Percentiles rank a stretch among this genome's conserved stretches.
Conservation (phyloP, 92 coral and sea anemone species). For the Palythoa grandis region DNA sequence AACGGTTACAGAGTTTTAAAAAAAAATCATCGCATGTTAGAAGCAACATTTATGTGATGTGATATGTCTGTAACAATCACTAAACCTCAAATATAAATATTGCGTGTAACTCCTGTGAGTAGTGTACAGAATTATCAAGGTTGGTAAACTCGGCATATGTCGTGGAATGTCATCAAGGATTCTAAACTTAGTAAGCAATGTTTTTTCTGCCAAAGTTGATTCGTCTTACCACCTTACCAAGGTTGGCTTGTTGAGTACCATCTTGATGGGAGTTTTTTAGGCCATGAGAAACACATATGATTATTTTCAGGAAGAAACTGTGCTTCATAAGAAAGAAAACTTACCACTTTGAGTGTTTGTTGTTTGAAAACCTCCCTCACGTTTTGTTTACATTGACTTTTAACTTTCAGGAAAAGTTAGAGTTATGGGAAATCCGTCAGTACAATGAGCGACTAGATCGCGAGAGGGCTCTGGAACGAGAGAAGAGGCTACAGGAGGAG, state of each 20-base stretch:
- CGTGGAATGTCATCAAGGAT: too few relatives aligned
- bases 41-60: too few relatives aligned
- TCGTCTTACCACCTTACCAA: background rate
- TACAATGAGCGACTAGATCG: conserved; percentile 94
- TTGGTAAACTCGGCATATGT: too few relatives aligned
- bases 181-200: too few relatives aligned
- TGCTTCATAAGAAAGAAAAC: background rate
- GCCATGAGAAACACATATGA: background rate
- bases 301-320: background rate
- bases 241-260: background rate
- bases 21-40: too few relatives aligned
- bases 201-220: background rate
- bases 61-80: too few relatives aligned
- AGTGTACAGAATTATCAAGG: too few relatives aligned
- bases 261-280: too few relatives aligned
- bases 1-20: too few relatives aligned
- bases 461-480: conserved; percentile 90
- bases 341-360: background rate
- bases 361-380: background rate
- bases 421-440: conserved; percentile 98
- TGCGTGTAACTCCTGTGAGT: too few relatives aligned
- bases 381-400: background rate
- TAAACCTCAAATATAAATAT: too few relatives aligned
- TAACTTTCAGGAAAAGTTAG: conserved; percentile 84
- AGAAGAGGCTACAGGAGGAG: conserved; percentile 91